A percentile compares a stretch with the other conserved stretches of the same genome.
phyloP scores from a whole-genome alignment of 2,888 invertebrate species.

The Catocala nupta region DNA sequence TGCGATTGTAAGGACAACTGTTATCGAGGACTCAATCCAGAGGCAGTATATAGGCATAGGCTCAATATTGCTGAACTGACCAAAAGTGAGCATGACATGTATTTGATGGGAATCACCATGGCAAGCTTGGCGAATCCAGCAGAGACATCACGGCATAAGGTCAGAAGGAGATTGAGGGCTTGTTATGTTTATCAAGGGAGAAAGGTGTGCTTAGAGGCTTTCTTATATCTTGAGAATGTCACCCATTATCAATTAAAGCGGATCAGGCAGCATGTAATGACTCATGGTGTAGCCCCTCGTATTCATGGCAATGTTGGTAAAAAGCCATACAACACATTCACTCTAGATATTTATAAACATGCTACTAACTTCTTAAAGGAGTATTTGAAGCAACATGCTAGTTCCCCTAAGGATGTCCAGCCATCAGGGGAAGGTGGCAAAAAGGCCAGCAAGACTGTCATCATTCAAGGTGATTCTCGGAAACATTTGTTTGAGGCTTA shows the following conservation, averaged over 20 bases:
- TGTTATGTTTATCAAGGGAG: slow-evolving; percentile 93
- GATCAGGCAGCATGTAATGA: slow-evolving; percentile 92
- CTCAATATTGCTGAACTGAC: slow-evolving; percentile 93
- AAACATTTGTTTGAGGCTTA: slow-evolving; percentile 92
- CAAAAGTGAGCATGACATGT: slow-evolving; percentile 94
- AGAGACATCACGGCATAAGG: slow-evolving; percentile 91
- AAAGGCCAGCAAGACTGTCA: slow-evolving; percentile 82
- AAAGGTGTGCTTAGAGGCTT: slow-evolving; percentile 92
- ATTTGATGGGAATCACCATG: slow-evolving; percentile 95
- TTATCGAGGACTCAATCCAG: slow-evolving; percentile 91
- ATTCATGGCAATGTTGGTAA: slow-evolving; percentile 94
- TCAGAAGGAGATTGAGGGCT: slow-evolving; percentile 90
- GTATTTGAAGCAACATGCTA: slow-evolving; percentile 90
- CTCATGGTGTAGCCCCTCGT: slow-evolving; percentile 92
- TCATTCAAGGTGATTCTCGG: slow-evolving; percentile 86
- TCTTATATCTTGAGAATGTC: slow-evolving; percentile 92
- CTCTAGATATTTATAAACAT: slow-evolving; percentile 92
- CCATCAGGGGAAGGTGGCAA: slow-evolving; percentile 82
- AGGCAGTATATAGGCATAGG: slow-evolving; percentile 92
- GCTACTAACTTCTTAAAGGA: slow-evolving; percentile 92
- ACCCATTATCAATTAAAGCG: slow-evolving; percentile 93
- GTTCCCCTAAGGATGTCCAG: slow-evolving; percentile 83
- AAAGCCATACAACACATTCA: slow-evolving; percentile 93
- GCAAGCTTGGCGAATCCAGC: slow-evolving; percentile 92
- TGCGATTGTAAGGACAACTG: slow-evolving; percentile 94